A percentile compares a stretch with the other conserved stretches of the same genome.
These are phyloP conservation scores for Stenichneumon culpator DNA, from an alignment of 2,888 invertebrate species.

Conservation along the genomic window DNA sequence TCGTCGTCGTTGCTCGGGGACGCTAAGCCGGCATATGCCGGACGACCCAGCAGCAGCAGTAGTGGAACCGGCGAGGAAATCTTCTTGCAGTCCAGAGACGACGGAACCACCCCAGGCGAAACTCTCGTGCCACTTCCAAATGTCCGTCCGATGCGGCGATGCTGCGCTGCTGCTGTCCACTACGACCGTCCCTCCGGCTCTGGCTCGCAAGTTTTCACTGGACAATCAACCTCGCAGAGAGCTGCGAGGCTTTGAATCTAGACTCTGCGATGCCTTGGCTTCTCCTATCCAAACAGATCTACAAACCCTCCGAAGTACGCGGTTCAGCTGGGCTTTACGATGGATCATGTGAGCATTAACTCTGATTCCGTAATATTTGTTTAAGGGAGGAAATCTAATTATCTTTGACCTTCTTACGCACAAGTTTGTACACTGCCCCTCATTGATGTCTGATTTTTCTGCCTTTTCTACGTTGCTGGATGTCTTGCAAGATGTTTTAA, in stretches of 20 bases:
- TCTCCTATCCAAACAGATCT: not conserved
- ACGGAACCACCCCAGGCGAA: slow-evolving; percentile 70
- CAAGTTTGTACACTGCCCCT: no score
- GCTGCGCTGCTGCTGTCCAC: slow-evolving; percentile 61
- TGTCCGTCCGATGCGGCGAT: slow-evolving; percentile 65
- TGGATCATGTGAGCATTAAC: not conserved
- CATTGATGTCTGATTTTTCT: no score
- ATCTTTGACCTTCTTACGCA: no score
- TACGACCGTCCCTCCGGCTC: slow-evolving; percentile 63
- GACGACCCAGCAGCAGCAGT: slow-evolving; percentile 22
- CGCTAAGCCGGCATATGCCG: slow-evolving; percentile 32
- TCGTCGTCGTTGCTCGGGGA: slow-evolving; percentile 16
- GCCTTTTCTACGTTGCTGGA: no score
- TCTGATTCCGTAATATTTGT: not conserved
- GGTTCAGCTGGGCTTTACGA: slow-evolving; percentile 40
- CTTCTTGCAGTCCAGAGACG: slow-evolving; percentile 78
- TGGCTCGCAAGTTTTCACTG: slow-evolving; percentile 65
- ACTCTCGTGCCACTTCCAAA: slow-evolving; percentile 75
- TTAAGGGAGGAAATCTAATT: not conserved
- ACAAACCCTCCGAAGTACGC: not conserved
- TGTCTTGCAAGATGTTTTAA: no score
- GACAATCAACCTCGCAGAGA: slow-evolving; percentile 71
- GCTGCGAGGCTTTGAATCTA: slow-evolving; percentile 57
- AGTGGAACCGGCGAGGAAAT: slow-evolving; percentile 75
- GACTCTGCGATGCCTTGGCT: slow-evolving; percentile 20